Base-by-base conservation (phyloP, 2,888 invertebrate species). In the Diaphora mendica region DNA sequence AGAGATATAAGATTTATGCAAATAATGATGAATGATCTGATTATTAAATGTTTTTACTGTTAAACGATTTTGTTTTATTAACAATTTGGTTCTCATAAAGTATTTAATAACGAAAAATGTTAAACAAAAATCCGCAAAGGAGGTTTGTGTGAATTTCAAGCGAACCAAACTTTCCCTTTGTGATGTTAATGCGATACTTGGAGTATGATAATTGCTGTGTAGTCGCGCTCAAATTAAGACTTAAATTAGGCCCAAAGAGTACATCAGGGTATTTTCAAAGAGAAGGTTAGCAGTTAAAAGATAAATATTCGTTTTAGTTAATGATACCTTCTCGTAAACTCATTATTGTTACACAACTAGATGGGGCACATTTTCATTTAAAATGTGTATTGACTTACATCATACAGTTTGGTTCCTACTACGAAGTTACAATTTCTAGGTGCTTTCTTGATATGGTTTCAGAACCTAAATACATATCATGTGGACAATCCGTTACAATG, bases 171-270 rank as follows among this genome's bases (percentile, higher is more conserved):
- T 72, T 72, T 68, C 33, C 42, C 73, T 73, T 73, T 73, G 73
- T 64, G 55, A 73, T 73, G 73, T 73, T 73, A 73, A 73, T 73
- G 69, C 39, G 72, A 72, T 73, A 73, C 73, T 73, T 69, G 73
- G 68, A 51, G 68, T 73, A 73, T 69, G 73, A 64, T 69, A 69
- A 68, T 69, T 68, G 62, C 68, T 42, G 62, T 39, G 62, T 33
- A 30, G 62, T 72, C 64, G 33, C 68, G 48, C 64, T 48, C 30
- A 68, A 72, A 72, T 72, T 59, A 62, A 62, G 72, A 68, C 44
- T 68, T n/a, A 68, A 72, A 68, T 72, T 68, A 72, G 33, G 23
- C 48, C 62, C 42, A 26, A 64, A 68, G 62, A 44, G 64, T 68
- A n/a, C 55, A 59, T 72, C 55, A 71, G 66, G 68, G 68, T n/a